phyloP scores from a whole-genome alignment of 35 echinoderm and acorn worm species.

The Ptychodera flava region DNA sequence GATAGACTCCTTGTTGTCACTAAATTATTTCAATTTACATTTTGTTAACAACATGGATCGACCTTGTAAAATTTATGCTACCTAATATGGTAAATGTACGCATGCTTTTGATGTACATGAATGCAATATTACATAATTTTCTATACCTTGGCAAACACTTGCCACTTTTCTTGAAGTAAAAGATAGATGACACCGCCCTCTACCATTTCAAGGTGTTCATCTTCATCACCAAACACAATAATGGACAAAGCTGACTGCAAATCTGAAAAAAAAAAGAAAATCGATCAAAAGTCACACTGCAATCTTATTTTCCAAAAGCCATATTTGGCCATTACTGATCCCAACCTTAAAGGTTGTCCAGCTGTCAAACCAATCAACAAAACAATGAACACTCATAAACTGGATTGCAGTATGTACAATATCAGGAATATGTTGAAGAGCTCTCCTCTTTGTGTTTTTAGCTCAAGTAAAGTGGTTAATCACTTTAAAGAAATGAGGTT shows the following conservation, averaged over 20 bases:
- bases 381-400: too few species aligned
- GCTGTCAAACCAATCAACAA: too few species aligned
- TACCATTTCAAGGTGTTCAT: constrained; percentile 78
- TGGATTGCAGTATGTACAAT: too few species aligned
- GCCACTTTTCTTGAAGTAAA: constrained; percentile 72
- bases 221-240: constrained; percentile 56
- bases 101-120: neutral
- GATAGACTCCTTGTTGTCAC: too few species aligned
- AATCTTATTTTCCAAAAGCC: too few species aligned
- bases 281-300: neutral
- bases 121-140: neutral
- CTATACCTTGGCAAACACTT: neutral
- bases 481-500: too few species aligned
- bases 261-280: constrained; percentile 51
- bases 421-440: too few species aligned
- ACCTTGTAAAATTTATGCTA: neutral
- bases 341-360: too few species aligned
- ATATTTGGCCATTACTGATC: too few species aligned
- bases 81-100: neutral
- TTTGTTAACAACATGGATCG: neutral
- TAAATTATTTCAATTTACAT: too few species aligned
- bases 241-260: constrained; percentile 52
- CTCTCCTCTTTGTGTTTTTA: too few species aligned
- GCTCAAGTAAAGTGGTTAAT: too few species aligned
- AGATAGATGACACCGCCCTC: constrained; percentile 76